Evolutionary conservation across 2,888 invertebrate species (phyloP), one percentile per base, ranked within the genome.

Genomic region (Ephialtes manifestator): DNA sequence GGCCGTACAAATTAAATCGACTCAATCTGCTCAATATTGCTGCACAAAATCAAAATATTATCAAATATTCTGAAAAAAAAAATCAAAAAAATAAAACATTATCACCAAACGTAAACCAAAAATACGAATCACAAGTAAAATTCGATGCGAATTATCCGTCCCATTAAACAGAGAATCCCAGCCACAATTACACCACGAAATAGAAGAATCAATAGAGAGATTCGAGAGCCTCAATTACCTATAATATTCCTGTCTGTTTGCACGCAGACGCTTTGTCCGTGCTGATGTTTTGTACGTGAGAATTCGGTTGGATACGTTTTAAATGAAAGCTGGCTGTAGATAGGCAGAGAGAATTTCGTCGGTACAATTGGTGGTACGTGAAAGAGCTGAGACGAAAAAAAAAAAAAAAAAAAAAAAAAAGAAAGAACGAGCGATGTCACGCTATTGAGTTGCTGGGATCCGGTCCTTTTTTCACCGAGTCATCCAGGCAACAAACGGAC

Each of bases 381-480:
- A 76, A 70, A 71, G 55, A 63, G 55, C 43, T 20, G 39, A 20
- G 13, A 31, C n/a, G 20, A 78, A 24, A 24, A 63, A n/a, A 46
- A 39, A 31, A 28, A 71, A 63, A 83, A 48, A 81, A 70, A 67
- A 74, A 65, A 60, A 20, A 60, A 74, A 60, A 31, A 76, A 48
- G 46, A 78, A 74, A 58, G 18, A 55, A 76, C 55, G 81, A 55
- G 65, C 55, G 65, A 35, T 55, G 67, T 78, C 70, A 68, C 70
- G 60, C 78, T 80, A 81, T 84, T 83, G 75, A 76, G 43, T 77
- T 20, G 75, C 10, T 39, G 31, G 53, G 53, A 81, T 84, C 77
- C 71, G 68, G 67, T 84, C 60, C 80, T 84, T 81, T 68, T 72
- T 71, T 63, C 76, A 63, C 20, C 51, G 63, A 28, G 51, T 76